Conservation (phyloP, 2,113 vertebrate genomes). For the Scomber colias region DNA sequence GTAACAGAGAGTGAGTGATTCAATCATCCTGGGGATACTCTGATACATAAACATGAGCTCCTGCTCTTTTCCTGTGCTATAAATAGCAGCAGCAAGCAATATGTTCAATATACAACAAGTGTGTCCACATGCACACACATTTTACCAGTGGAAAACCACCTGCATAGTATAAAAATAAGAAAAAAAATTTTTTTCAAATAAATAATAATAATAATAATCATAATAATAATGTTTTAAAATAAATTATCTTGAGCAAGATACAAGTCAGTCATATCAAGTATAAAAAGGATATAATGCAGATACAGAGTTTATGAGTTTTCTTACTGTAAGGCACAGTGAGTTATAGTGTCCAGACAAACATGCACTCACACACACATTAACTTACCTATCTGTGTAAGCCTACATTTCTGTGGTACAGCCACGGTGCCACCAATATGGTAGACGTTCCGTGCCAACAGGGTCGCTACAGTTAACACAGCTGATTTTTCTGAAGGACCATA, state of each 20-base stretch:
- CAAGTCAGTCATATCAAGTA: neutral
- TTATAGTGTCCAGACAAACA: neutral
- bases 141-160: conserved; percentile 12
- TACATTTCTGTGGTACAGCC: conserved; percentile 83
- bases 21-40: conserved; percentile 53
- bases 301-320: conserved; percentile 4
- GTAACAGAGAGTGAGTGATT: conserved; percentile 45
- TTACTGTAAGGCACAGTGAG: neutral
- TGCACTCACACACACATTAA: conserved; percentile 20
- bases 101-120: conserved; percentile 53
- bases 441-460: conserved; percentile 81
- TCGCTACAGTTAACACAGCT: conserved; percentile 70
- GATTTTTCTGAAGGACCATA: conserved; percentile 54
- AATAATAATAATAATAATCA: too few relatives aligned
- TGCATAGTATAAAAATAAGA: neutral
- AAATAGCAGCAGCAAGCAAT: conserved; percentile 61
- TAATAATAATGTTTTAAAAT: too few relatives aligned
- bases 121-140: conserved; percentile 33
- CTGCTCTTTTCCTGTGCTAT: conserved; percentile 52
- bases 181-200: too few relatives aligned
- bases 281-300: neutral
- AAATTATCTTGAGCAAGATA: neutral
- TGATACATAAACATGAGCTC: conserved; percentile 75
- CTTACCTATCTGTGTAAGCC: conserved; percentile 87
- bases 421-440: conserved; percentile 84